Evolutionary conservation across 64 coral and sea anemone genomes (phyloP), one percentile per base, ranked within the genome.

Genomic region (Anthopleura sola): DNA sequence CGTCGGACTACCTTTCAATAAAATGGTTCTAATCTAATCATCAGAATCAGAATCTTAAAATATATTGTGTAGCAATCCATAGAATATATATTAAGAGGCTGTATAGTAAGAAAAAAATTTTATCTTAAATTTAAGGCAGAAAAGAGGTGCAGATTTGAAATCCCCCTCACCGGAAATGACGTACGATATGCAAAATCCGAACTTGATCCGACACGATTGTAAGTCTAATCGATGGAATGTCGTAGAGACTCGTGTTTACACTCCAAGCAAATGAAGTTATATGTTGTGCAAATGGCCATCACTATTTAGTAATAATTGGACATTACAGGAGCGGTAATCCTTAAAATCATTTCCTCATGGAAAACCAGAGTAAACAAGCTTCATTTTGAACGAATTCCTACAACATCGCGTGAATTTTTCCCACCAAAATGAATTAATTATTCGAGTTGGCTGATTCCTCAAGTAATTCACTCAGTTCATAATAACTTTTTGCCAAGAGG

Each of bases 241-340:
- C 76, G 76, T 79, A 44, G 19, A 23, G 8, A 48, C 76, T 79
- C 76, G 76, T 79, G 76, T 79, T 79, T 38, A 79, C 76, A 79
- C 37, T 21, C 12, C 76, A 48, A 79, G 76, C 76, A 48, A 79
- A n/a, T 23, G 76, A 44, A 48, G 0, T n/a, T 20, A 12, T 79
- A 38, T 79, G 76, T 79, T 79, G 36, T 79, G 37, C 44, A 71
- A 44, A 48, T 79, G 76, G 76, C 44, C 39, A 48, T 23, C 44
- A 44, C 14, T 1, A 21, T 48, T 79, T 38, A 33, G 44, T 48
- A 79, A 44, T 79, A 38, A 79, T 24, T 44, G 76, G 34, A 71
- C 12, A 71, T 79, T 47, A 79, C 24, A 48, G 34, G 37, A 38
- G 37, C 6, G 17, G 18, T 79, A 79, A 24, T 79, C 31, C 36